Evolutionary conservation across 2,797 vertebrate genomes (phyloP), one percentile per base, ranked within the genome.

Genomic region (Florisuga fusca): DNA sequence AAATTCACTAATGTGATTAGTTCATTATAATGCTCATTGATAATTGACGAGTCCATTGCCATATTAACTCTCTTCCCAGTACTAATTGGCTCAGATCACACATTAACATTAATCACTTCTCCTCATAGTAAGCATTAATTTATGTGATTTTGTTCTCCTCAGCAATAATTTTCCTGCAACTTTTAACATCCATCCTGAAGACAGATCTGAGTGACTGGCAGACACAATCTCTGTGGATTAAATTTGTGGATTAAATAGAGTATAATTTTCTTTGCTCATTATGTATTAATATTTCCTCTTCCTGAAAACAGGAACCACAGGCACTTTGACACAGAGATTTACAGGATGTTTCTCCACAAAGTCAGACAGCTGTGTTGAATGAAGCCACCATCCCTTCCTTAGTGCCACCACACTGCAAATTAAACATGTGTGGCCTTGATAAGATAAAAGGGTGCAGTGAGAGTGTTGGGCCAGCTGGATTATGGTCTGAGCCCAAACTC

Each of bases 291-390:
- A 72, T 67, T 96, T 95, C 91, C 93, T 94, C 78, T 94, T 85
- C 68, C 82, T 95, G 87, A 79, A 88, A 94, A 94, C 93, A 95
- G 95, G 94, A 96, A 93, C 92, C 69, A 89, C 0, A 0, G 90
- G 87, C 93, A 84, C 90, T 96, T 92, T 93, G 94, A 94, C 93
- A 86, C 87, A 88, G 63, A 85, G 72, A 71, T 82, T 55, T 66
- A 90, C 89, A 95, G 95, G 96, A 97, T 94, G 92, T 95, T 92
- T 88, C 95, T 89, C 57, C 51, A 34, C 74, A 22, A 3, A 58
- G 62, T 18, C 20, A 6, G 53, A 61, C 90, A 90, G 93, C 94
- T 95, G 89, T 79, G 71, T 57, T 88, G 89, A 63, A 76, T 82
- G 53, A 76, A 69, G 51, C 50, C 84, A 16, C 82, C 6, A 0